These are phyloP conservation scores for Myotis yumanensis DNA, from an alignment of 2,113 vertebrate genomes.

Conservation along the genomic window DNA sequence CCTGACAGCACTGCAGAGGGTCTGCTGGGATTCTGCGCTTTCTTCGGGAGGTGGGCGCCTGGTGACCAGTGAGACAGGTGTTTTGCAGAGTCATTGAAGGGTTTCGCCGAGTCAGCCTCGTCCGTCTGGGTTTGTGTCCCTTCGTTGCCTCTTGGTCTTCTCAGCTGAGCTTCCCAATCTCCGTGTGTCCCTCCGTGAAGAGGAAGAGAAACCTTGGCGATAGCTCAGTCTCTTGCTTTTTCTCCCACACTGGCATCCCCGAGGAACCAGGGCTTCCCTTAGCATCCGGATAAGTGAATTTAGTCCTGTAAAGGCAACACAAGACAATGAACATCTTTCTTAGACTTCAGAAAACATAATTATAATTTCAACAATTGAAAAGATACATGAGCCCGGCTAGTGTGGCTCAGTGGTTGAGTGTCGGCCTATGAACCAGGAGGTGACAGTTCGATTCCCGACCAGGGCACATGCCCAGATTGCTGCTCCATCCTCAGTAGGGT, in stretches of 20 bases:
- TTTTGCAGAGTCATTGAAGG: conserved; percentile 69
- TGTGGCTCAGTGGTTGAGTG: not conserved
- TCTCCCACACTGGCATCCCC: not conserved
- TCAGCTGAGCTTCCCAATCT: conserved; percentile 9
- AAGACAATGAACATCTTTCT: not conserved
- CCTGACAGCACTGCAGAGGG: conserved; percentile 7
- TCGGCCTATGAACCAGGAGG: not conserved
- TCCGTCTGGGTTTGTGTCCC: conserved; percentile 42
- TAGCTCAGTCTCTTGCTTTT: fast-evolving
- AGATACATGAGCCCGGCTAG: not conserved
- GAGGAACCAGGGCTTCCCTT: not conserved
- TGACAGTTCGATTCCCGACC: not conserved
- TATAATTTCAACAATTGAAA: not conserved
- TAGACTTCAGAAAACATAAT: not conserved
- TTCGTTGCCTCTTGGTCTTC: conserved; percentile 60
- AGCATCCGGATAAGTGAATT: not conserved
- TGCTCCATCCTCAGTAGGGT: not conserved
- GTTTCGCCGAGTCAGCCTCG: conserved; percentile 68
- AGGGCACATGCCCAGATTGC: not conserved
- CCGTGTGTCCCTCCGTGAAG: not conserved
- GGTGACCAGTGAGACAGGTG: conserved; percentile 49
- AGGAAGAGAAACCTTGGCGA: not conserved
- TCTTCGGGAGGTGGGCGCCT: not conserved
- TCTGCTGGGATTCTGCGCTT: conserved; percentile 46
- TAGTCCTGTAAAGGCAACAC: not conserved